phyloP scores from a whole-genome alignment of 2,113 vertebrate species.

The Gopherus evgoodei region DNA sequence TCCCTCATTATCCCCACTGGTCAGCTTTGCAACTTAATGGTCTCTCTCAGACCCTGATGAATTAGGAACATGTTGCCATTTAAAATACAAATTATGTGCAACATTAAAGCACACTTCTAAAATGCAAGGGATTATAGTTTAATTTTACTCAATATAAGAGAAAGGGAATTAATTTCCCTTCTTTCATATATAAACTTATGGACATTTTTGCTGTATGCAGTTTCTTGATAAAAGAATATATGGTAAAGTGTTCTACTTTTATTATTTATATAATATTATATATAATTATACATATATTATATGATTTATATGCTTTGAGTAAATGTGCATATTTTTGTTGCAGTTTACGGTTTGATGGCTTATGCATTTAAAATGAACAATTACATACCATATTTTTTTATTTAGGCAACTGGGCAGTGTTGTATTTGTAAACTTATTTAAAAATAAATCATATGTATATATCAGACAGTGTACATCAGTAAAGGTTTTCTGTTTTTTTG shows the following conservation, averaged over 20 bases:
- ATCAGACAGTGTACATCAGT: neutral
- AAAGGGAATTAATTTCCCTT: neutral
- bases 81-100: neutral
- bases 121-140: neutral
- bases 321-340: neutral
- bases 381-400: neutral
- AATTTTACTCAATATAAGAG: neutral
- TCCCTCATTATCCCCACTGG: neutral
- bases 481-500: accelerated
- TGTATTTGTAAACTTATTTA: neutral
- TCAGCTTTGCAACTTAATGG: neutral
- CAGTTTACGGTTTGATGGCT: neutral
- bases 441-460: neutral
- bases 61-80: neutral
- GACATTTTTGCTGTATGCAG: neutral
- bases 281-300: too few species aligned
- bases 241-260: neutral
- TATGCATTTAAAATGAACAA: neutral
- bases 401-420: accelerated
- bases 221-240: neutral
- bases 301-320: neutral
- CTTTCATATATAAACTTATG: accelerated
- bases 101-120: neutral
- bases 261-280: neutral
- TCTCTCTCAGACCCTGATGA: accelerated